Evolutionary conservation across 2,113 vertebrate genomes (phyloP).

Genomic region (Ophthalmolycus amberensis): DNA sequence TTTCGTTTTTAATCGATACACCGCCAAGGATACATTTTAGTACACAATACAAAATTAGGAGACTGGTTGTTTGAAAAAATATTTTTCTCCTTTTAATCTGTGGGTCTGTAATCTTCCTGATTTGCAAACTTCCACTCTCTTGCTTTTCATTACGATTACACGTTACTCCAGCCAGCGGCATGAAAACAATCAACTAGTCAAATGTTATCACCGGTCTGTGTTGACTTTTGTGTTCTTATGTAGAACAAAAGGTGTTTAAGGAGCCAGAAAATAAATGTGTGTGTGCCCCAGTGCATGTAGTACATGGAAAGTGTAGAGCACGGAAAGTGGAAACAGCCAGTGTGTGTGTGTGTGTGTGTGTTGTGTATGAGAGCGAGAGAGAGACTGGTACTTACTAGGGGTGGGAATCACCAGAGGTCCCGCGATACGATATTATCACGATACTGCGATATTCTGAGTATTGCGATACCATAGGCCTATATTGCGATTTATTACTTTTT

Average conservation of each 20-base stretch:
- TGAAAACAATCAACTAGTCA: conserved; percentile 20
- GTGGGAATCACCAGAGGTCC: too few species aligned
- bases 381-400: too few species aligned
- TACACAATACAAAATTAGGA: background rate
- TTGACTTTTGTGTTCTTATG: conserved; percentile 5
- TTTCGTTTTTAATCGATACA: too few species aligned
- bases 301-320: background rate
- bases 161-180: background rate
- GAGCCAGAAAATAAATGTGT: background rate
- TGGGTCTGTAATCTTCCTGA: background rate
- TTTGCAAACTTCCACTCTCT: conserved; percentile 5
- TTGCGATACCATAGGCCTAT: too few species aligned
- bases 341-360: background rate
- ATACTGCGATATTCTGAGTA: too few species aligned
- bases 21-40: background rate
- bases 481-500: too few species aligned
- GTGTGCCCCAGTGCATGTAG: background rate
- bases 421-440: too few species aligned
- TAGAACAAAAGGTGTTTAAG: conserved; percentile 32
- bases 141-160: background rate
- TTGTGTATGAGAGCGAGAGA: background rate
- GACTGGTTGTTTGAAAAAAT: background rate
- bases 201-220: conserved; percentile 17
- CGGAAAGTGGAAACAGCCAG: background rate
- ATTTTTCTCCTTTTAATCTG: background rate